phyloP scores from a whole-genome alignment of 2,113 vertebrate species.

The Indicator maculatus region DNA sequence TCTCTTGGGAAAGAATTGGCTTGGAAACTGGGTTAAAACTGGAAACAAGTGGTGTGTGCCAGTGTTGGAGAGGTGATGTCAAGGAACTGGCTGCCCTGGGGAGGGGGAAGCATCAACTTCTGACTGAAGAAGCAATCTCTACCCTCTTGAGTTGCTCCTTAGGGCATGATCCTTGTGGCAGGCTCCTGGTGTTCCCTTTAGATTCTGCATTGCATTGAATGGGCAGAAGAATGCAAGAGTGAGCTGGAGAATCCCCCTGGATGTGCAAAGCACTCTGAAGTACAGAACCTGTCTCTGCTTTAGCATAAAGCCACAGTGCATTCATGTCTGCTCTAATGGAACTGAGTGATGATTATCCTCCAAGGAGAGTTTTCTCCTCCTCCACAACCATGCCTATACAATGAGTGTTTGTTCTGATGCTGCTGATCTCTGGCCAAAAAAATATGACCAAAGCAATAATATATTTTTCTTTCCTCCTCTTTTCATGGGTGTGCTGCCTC shows the following conservation, averaged over 20 bases:
- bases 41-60: background rate
- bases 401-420: slow-evolving; percentile 52
- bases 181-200: slow-evolving; percentile 14
- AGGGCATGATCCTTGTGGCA: slow-evolving; percentile 62
- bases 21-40: slow-evolving; percentile 43
- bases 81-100: slow-evolving; percentile 12
- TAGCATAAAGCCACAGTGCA: background rate
- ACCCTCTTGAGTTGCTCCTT: background rate
- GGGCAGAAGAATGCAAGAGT: slow-evolving; percentile 5
- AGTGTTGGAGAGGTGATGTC: background rate
- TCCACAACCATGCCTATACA: background rate
- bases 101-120: background rate
- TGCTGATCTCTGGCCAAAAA: slow-evolving; percentile 57
- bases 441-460: slow-evolving; percentile 72
- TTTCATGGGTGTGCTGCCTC: slow-evolving; percentile 80
- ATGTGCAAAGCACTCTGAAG: slow-evolving; percentile 7
- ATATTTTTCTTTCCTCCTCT: slow-evolving; percentile 68
- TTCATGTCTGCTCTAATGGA: background rate
- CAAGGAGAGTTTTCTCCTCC: slow-evolving; percentile 13
- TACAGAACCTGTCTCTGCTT: background rate
- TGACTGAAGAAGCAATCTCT: background rate
- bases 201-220: slow-evolving; percentile 4
- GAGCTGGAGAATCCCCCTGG: slow-evolving; percentile 7
- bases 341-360: slow-evolving; percentile 12
- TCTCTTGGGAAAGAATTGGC: slow-evolving; percentile 38